These are phyloP conservation scores for Agelaius tricolor DNA, from an alignment of 2,113 vertebrate genomes.

Conservation along the genomic window DNA sequence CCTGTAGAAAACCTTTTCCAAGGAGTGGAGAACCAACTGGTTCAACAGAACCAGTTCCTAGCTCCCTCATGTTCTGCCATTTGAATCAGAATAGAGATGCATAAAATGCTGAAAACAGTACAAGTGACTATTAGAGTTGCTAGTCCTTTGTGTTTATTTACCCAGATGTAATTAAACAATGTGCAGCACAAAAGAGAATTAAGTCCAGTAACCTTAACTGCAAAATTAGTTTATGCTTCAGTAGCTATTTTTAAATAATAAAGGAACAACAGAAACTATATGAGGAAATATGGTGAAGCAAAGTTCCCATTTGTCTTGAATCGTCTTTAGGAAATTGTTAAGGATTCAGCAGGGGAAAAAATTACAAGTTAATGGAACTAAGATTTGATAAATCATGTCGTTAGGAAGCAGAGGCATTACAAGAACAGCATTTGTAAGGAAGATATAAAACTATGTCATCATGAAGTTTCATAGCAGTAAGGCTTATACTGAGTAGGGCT, in stretches of 20 bases:
- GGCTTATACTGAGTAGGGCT: background rate
- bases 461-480: background rate
- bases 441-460: background rate
- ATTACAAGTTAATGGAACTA: constrained; percentile 44
- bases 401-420: constrained; percentile 39
- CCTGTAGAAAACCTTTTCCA: background rate
- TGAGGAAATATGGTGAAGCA: background rate
- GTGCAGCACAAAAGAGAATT: background rate
- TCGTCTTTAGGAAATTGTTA: constrained; percentile 29
- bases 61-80: background rate
- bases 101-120: background rate
- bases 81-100: background rate
- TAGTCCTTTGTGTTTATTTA: background rate
- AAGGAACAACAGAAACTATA: background rate
- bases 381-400: background rate
- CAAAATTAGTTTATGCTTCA: background rate
- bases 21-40: background rate
- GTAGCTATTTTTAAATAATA: constrained; percentile 25
- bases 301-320: constrained; percentile 30
- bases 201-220: background rate
- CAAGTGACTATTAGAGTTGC: background rate
- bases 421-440: constrained; percentile 23
- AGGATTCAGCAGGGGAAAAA: constrained; percentile 35
- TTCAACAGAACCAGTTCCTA: background rate
- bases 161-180: background rate